Evolutionary conservation across 2,113 vertebrate species (phyloP), one percentile per base, ranked within the genome.

Genomic region (Semicossyphus pulcher): DNA sequence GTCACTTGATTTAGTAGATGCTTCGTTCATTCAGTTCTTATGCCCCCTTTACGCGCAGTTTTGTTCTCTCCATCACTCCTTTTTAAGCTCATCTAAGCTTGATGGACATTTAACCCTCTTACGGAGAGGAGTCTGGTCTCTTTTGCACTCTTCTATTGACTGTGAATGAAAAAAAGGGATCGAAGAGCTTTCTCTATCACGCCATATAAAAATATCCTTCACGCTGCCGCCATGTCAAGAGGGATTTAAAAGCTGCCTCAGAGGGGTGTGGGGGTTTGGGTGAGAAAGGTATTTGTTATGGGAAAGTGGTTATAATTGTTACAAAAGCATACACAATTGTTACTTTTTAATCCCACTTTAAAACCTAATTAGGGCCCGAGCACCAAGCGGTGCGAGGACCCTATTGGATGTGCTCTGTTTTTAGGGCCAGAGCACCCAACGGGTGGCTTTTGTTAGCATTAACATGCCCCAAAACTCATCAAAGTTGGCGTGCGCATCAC

Each of bases 111-210:
- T 14, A 41, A 37, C 39, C n/a, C 44, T 63, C 58, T 57, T 16
- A 32, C 66, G 37, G 28, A 41, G 15, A 37, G 31, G 15, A 0
- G n/a, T 61, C 48, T 68, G 39, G 21, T 49, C 16, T 56, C n/a
- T 47, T 68, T 44, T 18, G 56, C 47, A 18, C 12, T 28, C n/a
- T 12, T 39, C 71, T 21, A 37, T 9, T 60, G 49, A 54, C 26
- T 54, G 39, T 44, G 10, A 76, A 69, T 76, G n/a, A 64, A 67
- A 28, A 56, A 54, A 81, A 62, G 64, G 53, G 41, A 58, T 28
- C 7, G 11, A 2, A 21, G 7, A 42, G 20, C 45, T 12, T 26
- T 56, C 44, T 4, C 31, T 18, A 42, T 39, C 12, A 47, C 28
- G 10, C 10, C 57, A 45, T 11, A 32, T 49, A 18, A 67, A 68